phyloP scores from a whole-genome alignment of 1,140 invertebrate genomes.

The Drosophila virilis region DNA sequence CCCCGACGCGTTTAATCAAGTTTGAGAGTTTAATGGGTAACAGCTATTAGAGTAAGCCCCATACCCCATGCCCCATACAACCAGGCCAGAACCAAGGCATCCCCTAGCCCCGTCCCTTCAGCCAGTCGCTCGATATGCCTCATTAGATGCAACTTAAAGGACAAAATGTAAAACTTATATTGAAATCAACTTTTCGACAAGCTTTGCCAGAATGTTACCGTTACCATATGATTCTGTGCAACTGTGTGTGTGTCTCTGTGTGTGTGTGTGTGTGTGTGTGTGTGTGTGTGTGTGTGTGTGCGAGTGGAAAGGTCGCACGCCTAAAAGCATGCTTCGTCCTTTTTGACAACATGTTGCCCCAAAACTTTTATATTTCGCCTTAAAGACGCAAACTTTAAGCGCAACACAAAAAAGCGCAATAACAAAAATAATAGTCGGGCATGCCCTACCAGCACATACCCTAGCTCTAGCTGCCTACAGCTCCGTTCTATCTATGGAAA shows the following conservation, averaged over 20 bases:
- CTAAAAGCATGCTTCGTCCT: conserved; percentile 42
- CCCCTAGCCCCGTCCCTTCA: background rate
- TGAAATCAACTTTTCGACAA: conserved; percentile 59
- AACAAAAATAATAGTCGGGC: background rate
- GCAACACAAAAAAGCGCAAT: conserved; percentile 11
- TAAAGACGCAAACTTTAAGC: conserved; percentile 41
- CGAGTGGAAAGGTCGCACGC: conserved; percentile 18
- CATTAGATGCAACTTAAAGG: conserved; percentile 47
- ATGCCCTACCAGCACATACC: background rate
- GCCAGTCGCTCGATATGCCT: conserved; percentile 15
- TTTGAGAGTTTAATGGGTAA: conserved; percentile 44
- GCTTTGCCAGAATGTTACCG: conserved; percentile 31
- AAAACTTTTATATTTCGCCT: conserved; percentile 41
- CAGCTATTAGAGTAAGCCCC: conserved; percentile 32
- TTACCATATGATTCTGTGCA: background rate
- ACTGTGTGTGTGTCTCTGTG: background rate
- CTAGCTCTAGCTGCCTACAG: background rate
- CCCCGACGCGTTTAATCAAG: conserved; percentile 46
- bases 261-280: background rate
- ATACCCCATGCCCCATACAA: no score
- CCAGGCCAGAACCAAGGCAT: no score
- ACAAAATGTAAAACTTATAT: conserved; percentile 60
- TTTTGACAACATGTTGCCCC: conserved; percentile 52
- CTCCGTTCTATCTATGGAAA: no score
- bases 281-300: conserved; percentile 19